Base-by-base conservation (phyloP, 2,888 invertebrate genomes). In the Selenia dentaria region DNA sequence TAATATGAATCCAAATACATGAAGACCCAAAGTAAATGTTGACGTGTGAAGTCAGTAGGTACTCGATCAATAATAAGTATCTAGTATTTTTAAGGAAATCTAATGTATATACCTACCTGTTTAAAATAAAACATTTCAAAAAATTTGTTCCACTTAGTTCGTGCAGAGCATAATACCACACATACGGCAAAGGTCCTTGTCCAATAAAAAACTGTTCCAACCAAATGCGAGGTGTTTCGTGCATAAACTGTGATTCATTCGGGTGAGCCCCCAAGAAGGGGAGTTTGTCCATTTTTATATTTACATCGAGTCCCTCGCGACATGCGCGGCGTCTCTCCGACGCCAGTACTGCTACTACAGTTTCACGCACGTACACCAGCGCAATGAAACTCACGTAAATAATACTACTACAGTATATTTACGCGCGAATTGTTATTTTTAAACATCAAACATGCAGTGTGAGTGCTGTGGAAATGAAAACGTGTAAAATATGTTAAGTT, bases 281-380 rank as follows among this genome's bases (percentile, higher is more conserved):
- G 89, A 89, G 87, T 83, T 84, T 83, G 79, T 86, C 80, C 87
- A 88, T 88, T 90, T 89, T 90, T 90, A 89, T 88, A 89, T 88
- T 89, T 90, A 85, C 83, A 82, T 71, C 84, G 83, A 74, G 79
- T 83, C 86, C 83, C 87, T 83, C 79, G 74, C 78, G 88, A 87
- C 88, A 88, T 89, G 88, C 89, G 90, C 89, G 87, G 74, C 87
- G 87, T 81, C 79, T 80, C 80, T 76, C 22, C 22, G 2, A 72
- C 74, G 86, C 79, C 88, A 90, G 89, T 89, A 84, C 79, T 64
- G 80, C 71, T 76, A 86, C 83, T 83, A 87, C 83, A 79, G 81
- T 83, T 79, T 83, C 84, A 84, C 84, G 84, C 83, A 84, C 87
- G 70, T 81, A 85, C 86, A 87, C 79, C 82, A 85, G 76, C 79